These are phyloP conservation scores for Halocynthia roretzi DNA, from an alignment of 23 tunicate genomes.

Conservation along the genomic window DNA sequence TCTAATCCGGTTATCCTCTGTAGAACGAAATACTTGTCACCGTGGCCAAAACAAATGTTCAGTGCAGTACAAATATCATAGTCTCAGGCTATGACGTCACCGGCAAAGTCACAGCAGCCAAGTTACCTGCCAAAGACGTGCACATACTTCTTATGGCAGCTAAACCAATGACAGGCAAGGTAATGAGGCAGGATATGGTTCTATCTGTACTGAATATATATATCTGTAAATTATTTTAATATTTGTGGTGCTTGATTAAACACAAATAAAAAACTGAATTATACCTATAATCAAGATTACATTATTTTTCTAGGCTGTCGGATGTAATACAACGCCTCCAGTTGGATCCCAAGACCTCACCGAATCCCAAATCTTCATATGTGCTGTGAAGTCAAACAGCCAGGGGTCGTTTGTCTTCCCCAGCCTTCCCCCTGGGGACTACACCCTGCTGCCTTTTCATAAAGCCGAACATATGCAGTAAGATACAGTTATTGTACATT, in stretches of 20 bases:
- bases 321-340: constrained; percentile 43
- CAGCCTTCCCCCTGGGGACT: constrained; percentile 62
- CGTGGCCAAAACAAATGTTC: constrained; percentile 41
- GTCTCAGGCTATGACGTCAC: constrained; percentile 77
- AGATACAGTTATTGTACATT: constrained; percentile 4
- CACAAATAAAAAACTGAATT: too few species aligned
- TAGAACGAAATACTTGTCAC: constrained; percentile 24
- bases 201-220: too few species aligned
- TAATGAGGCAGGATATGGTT: not conserved
- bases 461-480: constrained; percentile 63
- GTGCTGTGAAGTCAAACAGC: constrained; percentile 39
- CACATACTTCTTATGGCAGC: constrained; percentile 55
- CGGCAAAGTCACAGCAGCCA: constrained; percentile 47
- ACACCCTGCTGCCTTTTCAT: constrained; percentile 66
- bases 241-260: too few species aligned
- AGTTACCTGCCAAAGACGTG: constrained; percentile 67
- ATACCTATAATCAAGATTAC: not conserved
- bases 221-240: too few species aligned
- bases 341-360: constrained; percentile 24
- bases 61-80: constrained; percentile 38
- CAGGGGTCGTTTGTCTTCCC: constrained; percentile 46
- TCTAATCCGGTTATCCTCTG: not conserved
- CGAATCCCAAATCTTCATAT: constrained; percentile 32
- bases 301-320: constrained; percentile 25
- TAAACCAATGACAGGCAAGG: constrained; percentile 30